Conservation (phyloP, 2,113 vertebrate genomes). For the Pyxicephalus adspersus region DNA sequence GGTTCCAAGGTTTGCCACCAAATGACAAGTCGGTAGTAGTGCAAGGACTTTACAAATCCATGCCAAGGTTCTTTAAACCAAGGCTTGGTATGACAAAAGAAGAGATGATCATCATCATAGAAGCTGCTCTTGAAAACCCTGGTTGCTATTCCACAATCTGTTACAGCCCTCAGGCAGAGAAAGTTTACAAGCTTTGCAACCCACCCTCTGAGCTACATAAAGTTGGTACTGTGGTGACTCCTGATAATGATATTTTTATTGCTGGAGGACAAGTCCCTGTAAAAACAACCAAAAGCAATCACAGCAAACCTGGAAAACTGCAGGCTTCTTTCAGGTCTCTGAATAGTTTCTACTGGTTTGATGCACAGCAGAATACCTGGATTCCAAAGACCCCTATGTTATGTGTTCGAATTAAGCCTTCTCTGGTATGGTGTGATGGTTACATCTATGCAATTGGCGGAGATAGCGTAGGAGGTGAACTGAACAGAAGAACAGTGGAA, state of each 20-base stretch:
- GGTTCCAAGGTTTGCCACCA: slow-evolving; percentile 96
- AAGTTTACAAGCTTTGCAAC: slow-evolving; percentile 93
- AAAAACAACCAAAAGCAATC: slow-evolving; percentile 86
- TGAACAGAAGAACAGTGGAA: slow-evolving; percentile 92
- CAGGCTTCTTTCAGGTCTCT: slow-evolving; percentile 90
- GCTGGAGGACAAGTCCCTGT: slow-evolving; percentile 92
- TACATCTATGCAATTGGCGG: slow-evolving; percentile 96
- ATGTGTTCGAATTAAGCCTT: slow-evolving; percentile 88
- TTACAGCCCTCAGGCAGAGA: slow-evolving; percentile 97
- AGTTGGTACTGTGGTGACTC: slow-evolving; percentile 91
- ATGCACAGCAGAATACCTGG: slow-evolving; percentile 97
- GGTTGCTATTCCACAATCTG: slow-evolving; percentile 86
- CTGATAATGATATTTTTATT: slow-evolving; percentile 96
- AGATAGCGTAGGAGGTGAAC: slow-evolving; percentile 87
- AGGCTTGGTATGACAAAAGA: slow-evolving; percentile 98
- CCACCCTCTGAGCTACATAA: slow-evolving; percentile 93
- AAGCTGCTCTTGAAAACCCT: slow-evolving; percentile 86
- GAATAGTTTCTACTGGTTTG: slow-evolving; percentile 96
- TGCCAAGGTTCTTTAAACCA: slow-evolving; percentile 99
- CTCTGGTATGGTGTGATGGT: slow-evolving; percentile 91
- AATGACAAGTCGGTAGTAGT: slow-evolving; percentile 98
- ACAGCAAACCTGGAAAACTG: slow-evolving; percentile 85
- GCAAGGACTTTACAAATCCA: slow-evolving; percentile 98
- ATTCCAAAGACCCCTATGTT: slow-evolving; percentile 94
- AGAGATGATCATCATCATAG: slow-evolving; percentile 98